A percentile compares a stretch with the other conserved stretches of the same genome.
Conservation (phyloP, 1,140 invertebrate species). For the Augochlora pura region DNA sequence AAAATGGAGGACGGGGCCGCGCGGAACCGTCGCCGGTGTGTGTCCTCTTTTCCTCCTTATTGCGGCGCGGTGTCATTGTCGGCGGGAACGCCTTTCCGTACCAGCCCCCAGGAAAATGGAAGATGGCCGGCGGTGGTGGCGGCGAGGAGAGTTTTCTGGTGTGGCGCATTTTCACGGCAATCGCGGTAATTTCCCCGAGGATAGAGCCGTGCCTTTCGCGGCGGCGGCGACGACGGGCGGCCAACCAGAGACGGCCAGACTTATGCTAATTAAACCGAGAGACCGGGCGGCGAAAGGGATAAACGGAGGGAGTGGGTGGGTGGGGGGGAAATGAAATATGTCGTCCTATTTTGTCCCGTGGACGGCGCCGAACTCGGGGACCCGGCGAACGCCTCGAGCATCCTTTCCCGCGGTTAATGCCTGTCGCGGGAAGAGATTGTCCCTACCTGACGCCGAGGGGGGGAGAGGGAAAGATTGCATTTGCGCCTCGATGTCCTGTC, state of each 20-base stretch:
- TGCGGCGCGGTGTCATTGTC: not conserved
- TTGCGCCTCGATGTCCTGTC: too few species aligned
- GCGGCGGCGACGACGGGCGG: not conserved
- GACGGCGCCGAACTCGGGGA: not conserved
- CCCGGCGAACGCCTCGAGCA: not conserved
- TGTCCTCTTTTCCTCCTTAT: not conserved
- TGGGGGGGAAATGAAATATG: conserved; percentile 24
- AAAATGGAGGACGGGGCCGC: not conserved
- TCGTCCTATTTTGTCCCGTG: not conserved
- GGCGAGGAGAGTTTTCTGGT: conserved; percentile 25
- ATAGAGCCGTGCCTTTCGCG: conserved; percentile 21
- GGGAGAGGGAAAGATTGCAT: too few species aligned
- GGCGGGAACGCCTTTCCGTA: not conserved
- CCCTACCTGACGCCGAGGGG: not conserved
- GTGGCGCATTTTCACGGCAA: conserved; percentile 50
- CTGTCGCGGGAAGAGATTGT: not conserved
- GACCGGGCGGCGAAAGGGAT: conserved; percentile 19
- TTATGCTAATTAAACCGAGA: conserved; percentile 53
- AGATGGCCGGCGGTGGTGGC: not conserved
- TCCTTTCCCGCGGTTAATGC: not conserved
- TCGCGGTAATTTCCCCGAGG: conserved; percentile 54
- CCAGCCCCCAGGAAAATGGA: not conserved
- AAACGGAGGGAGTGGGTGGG: not conserved
- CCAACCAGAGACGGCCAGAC: conserved; percentile 12
- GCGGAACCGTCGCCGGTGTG: not conserved